Evolutionary conservation across 2,888 invertebrate genomes (phyloP).

Genomic region (Seira ritae): DNA sequence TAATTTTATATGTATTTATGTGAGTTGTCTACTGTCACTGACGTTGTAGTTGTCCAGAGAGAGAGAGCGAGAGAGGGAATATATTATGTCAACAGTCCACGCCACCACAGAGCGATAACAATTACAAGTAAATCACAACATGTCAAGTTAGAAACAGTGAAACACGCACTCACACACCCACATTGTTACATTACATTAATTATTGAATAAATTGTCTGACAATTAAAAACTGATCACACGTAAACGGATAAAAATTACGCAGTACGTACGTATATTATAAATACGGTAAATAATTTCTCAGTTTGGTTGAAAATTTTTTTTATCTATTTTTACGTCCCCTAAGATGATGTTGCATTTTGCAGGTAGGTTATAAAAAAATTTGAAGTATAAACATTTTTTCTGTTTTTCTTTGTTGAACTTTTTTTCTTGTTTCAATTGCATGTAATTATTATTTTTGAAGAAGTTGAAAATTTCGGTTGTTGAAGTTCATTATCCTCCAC

Average conservation of each 20-base stretch:
- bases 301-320: too few relatives aligned
- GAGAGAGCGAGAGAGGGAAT: too few relatives aligned
- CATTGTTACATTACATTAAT: too few relatives aligned
- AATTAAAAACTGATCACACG: neutral
- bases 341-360: neutral
- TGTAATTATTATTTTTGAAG: neutral
- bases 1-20: too few relatives aligned
- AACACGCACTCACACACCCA: constrained; percentile 17
- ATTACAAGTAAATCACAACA: neutral
- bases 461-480: neutral
- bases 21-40: neutral
- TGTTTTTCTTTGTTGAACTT: constrained; percentile 1
- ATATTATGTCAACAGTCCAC: constrained; percentile 20
- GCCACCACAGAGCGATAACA: constrained; percentile 7
- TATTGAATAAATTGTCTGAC: neutral
- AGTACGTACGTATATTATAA: neutral
- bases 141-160: constrained; percentile 19
- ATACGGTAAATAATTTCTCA: too few relatives aligned
- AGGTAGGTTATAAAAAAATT: too few relatives aligned
- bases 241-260: neutral
- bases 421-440: too few relatives aligned
- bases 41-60: too few relatives aligned
- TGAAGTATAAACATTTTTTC: neutral
- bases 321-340: neutral
- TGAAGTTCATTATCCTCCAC: neutral